Evolutionary conservation across 2,113 vertebrate species (phyloP), one percentile per base, ranked within the genome.

Genomic region (Clarias macrocephalus): DNA sequence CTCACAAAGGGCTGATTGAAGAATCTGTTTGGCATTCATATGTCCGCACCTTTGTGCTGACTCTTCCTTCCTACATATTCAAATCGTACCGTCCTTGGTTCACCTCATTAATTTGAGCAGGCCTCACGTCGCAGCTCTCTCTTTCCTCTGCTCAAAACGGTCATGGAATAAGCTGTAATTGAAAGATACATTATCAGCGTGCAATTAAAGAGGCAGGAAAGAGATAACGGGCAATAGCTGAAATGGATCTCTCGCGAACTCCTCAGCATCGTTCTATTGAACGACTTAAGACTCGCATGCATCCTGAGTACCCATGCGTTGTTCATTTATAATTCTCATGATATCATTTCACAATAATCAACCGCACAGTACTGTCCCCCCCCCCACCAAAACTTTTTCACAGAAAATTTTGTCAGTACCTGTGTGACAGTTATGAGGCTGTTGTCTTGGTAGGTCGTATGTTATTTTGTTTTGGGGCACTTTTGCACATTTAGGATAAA

Each of bases 131-230:
- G 42, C 21, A 25, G 72, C 19, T 25, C n/a, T 80, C 57, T 66
- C 25, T 8, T 48, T 48, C 65, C 25, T 72, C 82, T 48, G 28
- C 68, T 56, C 18, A 59, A 75, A 65, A 68, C 54, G 60, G 48
- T 83, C 60, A 28, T 56, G 60, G 48, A 75, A 52, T 48, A 30
- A 62, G 28, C 57, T 23, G 16, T 92, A 92, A 92, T 90, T 93
- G 89, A 92, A 93, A 89, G 89, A 92, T 87, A 89, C 84, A 37
- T 89, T 87, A 91, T 92, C 89, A 18, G 0, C 52, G 73, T 91
- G 90, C 90, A 93, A 92, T 91, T 92, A 92, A 83, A 90, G 33
- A 89, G 88, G 60, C 85, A 88, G 28, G 63, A 87, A 76, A 19
- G 59, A 84, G 90, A 90, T 91, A 90, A 89, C 65, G 3, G 86